phyloP scores from a whole-genome alignment of 2,797 vertebrate species.

The Ctenochaetus hawaiiensis region DNA sequence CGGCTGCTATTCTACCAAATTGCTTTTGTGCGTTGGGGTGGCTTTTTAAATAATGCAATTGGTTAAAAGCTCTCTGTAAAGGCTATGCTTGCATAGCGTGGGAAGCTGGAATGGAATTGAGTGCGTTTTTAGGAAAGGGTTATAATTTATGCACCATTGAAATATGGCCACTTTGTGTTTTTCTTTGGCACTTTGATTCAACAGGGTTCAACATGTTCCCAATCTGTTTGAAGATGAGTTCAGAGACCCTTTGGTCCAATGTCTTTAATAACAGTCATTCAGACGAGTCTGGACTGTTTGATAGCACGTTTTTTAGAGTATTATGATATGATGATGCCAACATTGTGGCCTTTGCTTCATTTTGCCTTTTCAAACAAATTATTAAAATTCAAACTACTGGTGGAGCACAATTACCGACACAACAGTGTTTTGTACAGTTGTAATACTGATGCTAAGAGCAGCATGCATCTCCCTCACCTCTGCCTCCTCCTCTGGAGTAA shows the following conservation, averaged over 20 bases:
- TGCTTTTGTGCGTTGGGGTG: conserved; percentile 83
- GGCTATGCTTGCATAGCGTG: conserved; percentile 74
- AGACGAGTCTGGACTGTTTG: conserved; percentile 46
- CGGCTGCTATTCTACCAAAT: conserved; percentile 83
- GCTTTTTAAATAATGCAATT: conserved; percentile 87
- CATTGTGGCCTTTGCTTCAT: conserved; percentile 58
- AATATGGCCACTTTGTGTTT: conserved; percentile 74
- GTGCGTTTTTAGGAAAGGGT: conserved; percentile 78
- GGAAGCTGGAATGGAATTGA: conserved; percentile 75
- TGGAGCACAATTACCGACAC: conserved; percentile 33
- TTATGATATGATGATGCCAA: conserved; percentile 67
- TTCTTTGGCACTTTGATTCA: conserved; percentile 70
- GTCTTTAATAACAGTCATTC: conserved; percentile 75
- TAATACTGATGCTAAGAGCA: conserved; percentile 27
- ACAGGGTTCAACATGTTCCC: conserved; percentile 73
- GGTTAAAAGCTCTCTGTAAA: conserved; percentile 85
- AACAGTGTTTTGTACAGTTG: conserved; percentile 24
- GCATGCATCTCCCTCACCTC: conserved; percentile 29
- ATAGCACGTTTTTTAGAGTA: conserved; percentile 49
- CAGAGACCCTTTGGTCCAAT: conserved; percentile 51
- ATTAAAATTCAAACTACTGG: conserved; percentile 40
- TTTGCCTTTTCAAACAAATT: conserved; percentile 54
- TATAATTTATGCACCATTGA: conserved; percentile 82
- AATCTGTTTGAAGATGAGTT: conserved; percentile 70
- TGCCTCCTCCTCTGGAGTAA: conserved; percentile 59